Conservation (phyloP, 2,797 vertebrate species). For the Peromyscus nudipes region DNA sequence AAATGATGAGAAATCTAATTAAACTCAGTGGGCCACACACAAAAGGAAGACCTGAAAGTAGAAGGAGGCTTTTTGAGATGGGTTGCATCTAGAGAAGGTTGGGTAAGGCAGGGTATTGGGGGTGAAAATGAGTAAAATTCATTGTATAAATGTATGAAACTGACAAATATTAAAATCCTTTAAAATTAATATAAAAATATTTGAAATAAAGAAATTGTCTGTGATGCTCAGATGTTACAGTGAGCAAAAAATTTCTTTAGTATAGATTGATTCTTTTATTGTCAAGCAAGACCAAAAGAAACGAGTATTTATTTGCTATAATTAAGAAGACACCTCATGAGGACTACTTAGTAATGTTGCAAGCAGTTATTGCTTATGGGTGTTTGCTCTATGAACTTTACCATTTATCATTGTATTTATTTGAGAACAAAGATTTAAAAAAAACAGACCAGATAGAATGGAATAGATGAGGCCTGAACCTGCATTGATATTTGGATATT, state of each 20-base stretch:
- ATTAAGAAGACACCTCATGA: not conserved
- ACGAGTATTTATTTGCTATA: not conserved
- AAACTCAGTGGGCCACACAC: not conserved
- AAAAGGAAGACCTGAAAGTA: not conserved
- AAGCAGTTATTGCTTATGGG: not conserved
- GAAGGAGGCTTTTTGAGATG: not conserved
- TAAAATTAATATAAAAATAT: not conserved
- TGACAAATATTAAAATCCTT: not conserved
- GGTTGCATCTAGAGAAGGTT: not conserved
- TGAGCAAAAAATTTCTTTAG: conserved; percentile 3
- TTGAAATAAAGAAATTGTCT: not conserved
- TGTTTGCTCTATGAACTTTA: not conserved
- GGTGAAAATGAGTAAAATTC: not conserved
- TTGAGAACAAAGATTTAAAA: not conserved
- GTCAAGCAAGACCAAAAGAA: not conserved
- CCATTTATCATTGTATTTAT: not conserved
- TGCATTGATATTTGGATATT: not conserved
- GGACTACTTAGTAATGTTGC: not conserved
- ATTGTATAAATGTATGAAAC: not conserved
- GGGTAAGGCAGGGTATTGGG: not conserved
- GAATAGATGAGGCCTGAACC: not conserved
- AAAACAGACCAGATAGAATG: not conserved
- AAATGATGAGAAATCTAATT: not conserved
- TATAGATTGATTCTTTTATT: conserved; percentile 2
- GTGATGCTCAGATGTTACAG: not conserved